Base-by-base conservation (phyloP, 53 echinoderm and acorn worm genomes). In the Henricia sp. region DNA sequence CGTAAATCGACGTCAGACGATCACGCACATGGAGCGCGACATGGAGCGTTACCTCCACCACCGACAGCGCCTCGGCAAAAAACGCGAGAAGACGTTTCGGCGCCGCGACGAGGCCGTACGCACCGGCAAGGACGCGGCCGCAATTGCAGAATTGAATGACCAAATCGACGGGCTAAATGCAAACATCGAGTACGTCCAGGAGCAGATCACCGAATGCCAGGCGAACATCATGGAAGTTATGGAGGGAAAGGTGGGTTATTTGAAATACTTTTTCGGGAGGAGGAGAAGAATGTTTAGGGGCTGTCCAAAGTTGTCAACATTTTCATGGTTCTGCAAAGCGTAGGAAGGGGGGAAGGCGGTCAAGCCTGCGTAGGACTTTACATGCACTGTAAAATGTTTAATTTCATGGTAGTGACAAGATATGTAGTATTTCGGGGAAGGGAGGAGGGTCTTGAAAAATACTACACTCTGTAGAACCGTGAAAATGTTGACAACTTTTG, bases 161-260 rank as follows among this genome's bases (percentile, higher is more conserved):
- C 94, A 94, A 90, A 94, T 96, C 28, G 94, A 88, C n/a, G 94
- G 94, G 0, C 23, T 92, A 41, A 84, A 84, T 30, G 92, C 94
- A 9, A 96, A 94, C 72, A 91, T 95, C 33, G 95, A 95, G 37
- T 95, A 95, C 13, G 87, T 89, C 0, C 89, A 89, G 42, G 89
- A 91, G 63, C 91, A 93, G 83, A 94, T 96, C 38, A 90, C 84
- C 19, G 96, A 96, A 70, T 96, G 96, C 63, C 96, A 96, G 86
- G 84, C 75, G 14, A 88, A 91, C 66, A 92, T 96, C 41, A 93
- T 96, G 92, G 94, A 96, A 56, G 92, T 94, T 17, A 96, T 93
- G 93, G 96, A 96, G 64, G 94, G 92, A 53, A 96, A 94, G 96
- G 96, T 96, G 33, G 77, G 85, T 39, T n/a, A n/a, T n/a, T n/a